Conservation (phyloP, 2,888 invertebrate genomes). For the Dryocosmus kuriphilus region DNA sequence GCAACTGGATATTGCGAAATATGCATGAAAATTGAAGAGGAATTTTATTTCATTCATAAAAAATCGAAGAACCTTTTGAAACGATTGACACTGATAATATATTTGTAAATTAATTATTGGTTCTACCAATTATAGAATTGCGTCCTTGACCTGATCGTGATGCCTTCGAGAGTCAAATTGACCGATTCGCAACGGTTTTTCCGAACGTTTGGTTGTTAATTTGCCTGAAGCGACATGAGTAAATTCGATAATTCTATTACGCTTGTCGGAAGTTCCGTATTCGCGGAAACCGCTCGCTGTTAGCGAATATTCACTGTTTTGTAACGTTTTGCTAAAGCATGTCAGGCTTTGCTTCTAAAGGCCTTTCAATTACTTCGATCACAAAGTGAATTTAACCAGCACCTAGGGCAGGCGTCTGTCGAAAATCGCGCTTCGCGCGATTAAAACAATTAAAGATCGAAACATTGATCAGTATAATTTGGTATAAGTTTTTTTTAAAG, state of each 20-base stretch:
- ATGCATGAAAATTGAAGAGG: too few relatives aligned
- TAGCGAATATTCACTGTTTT: conserved; percentile 17
- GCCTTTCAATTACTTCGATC: background rate
- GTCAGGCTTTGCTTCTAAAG: background rate
- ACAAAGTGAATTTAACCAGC: background rate
- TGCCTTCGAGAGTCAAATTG: conserved; percentile 33
- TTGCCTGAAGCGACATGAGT: conserved; percentile 39
- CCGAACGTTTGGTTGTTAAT: conserved; percentile 43
- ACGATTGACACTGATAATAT: too few relatives aligned
- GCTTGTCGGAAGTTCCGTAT: conserved; percentile 21
- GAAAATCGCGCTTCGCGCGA: too few relatives aligned
- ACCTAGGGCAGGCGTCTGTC: too few relatives aligned
- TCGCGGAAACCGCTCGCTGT: background rate
- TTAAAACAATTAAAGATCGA: too few relatives aligned
- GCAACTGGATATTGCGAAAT: too few relatives aligned
- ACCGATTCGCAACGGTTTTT: conserved; percentile 37
- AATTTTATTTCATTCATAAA: too few relatives aligned
- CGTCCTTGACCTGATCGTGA: background rate
- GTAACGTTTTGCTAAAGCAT: background rate
- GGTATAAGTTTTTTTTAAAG: too few relatives aligned
- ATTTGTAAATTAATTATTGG: background rate
- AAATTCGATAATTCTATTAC: conserved; percentile 42
- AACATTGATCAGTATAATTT: too few relatives aligned
- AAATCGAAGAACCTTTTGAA: too few relatives aligned
- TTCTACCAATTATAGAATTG: background rate